Conservation (phyloP, 2,797 vertebrate species). For the Mergus octosetaceus region DNA sequence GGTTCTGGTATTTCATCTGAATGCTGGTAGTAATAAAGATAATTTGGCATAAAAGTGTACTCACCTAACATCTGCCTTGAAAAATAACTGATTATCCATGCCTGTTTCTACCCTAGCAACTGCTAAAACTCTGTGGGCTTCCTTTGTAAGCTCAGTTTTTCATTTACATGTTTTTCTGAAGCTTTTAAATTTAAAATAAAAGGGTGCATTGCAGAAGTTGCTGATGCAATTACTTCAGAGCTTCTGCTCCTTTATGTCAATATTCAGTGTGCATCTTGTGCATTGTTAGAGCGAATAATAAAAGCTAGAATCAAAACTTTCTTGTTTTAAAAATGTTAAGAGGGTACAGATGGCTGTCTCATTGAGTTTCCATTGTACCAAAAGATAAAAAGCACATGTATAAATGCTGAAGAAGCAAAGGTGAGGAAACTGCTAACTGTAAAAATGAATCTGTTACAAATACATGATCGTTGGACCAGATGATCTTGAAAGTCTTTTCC, state of each 20-base stretch:
- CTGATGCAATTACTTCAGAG: background rate
- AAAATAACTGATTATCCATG: background rate
- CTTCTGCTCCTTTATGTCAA: background rate
- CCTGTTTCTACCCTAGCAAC: background rate
- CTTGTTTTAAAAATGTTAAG: background rate
- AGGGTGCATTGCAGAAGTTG: background rate
- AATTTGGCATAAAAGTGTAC: background rate
- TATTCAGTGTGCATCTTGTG: background rate
- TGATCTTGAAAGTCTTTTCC: too few relatives aligned
- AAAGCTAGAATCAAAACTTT: background rate
- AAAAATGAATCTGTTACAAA: background rate
- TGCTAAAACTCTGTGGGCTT: background rate
- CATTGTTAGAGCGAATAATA: background rate
- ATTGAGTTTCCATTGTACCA: background rate
- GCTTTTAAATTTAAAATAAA: background rate
- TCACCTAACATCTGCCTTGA: background rate
- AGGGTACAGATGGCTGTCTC: background rate
- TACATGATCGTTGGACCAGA: too few relatives aligned
- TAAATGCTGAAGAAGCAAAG: background rate
- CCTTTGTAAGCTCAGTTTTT: background rate
- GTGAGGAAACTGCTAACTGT: background rate
- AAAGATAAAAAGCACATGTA: background rate
- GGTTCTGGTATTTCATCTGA: background rate
- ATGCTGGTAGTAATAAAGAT: background rate
- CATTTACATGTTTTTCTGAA: background rate